Percentiles rank a stretch among this genome's conserved stretches.
phyloP scores from a whole-genome alignment of 2,113 vertebrate genomes.

The Notarius quadriscutis region DNA sequence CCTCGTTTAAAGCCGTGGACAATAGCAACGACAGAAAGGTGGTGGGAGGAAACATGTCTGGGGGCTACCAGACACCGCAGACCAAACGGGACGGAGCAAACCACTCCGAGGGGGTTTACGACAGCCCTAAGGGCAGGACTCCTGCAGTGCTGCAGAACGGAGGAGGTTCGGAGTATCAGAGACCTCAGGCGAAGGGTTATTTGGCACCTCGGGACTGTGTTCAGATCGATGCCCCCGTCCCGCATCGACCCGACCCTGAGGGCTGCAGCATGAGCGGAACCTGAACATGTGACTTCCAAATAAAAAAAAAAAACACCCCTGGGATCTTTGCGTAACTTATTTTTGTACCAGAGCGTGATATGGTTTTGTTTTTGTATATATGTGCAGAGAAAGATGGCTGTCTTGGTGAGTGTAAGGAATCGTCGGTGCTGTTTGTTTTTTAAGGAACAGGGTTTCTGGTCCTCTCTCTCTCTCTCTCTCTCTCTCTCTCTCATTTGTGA shows the following conservation, averaged over 20 bases:
- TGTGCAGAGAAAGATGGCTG: background rate
- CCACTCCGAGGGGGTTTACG: constrained; percentile 66
- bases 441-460: constrained; percentile 16
- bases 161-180: constrained; percentile 64
- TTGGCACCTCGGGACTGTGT: constrained; percentile 76
- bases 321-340: constrained; percentile 42
- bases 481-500: background rate
- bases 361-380: background rate
- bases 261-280: constrained; percentile 38
- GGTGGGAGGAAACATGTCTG: constrained; percentile 39
- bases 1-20: constrained; percentile 64
- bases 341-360: constrained; percentile 2
- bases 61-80: constrained; percentile 74
- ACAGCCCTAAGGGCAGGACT: constrained; percentile 70
- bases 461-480: background rate
- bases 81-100: constrained; percentile 43
- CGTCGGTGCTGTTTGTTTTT: background rate
- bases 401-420: background rate
- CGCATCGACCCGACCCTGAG: constrained; percentile 63
- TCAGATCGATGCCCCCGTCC: constrained; percentile 61
- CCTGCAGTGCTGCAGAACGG: constrained; percentile 41
- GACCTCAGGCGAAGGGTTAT: constrained; percentile 67
- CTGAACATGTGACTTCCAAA: constrained; percentile 24
- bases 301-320: background rate
- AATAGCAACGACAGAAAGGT: constrained; percentile 53